These are phyloP conservation scores for Myiothlypis coronata DNA, from an alignment of 2,797 vertebrate genomes.

Conservation along the genomic window DNA sequence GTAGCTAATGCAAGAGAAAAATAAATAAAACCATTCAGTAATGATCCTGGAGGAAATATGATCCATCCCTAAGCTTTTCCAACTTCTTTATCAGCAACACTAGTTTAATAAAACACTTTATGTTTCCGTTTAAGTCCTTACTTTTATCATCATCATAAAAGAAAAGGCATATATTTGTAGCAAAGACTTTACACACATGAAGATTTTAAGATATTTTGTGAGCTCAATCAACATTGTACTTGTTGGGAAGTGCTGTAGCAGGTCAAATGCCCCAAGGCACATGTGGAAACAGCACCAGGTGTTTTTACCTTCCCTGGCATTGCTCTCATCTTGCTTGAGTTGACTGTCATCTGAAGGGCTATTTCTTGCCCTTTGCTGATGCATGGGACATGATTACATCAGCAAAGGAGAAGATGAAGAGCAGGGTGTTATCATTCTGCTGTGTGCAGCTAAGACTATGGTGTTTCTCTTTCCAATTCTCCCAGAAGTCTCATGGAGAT, in stretches of 20 bases:
- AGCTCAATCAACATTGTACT: background rate
- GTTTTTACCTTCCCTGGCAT: background rate
- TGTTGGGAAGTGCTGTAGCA: background rate
- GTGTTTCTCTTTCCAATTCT: background rate
- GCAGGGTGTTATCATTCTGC: background rate
- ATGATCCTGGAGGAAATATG: background rate
- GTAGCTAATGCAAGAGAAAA: background rate
- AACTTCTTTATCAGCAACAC: background rate
- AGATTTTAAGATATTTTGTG: background rate
- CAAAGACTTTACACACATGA: background rate
- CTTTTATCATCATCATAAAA: background rate
- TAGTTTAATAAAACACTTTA: background rate
- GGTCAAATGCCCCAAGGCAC: background rate
- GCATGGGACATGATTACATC: background rate
- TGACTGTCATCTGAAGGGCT: background rate
- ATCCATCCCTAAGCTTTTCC: background rate
- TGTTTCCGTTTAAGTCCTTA: background rate
- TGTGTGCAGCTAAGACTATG: background rate
- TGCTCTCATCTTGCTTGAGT: background rate
- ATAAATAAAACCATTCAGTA: background rate
- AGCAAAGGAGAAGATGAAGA: background rate
- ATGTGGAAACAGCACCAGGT: background rate
- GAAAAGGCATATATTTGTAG: background rate
- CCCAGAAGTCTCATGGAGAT: background rate
- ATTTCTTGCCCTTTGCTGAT: background rate